These are phyloP conservation scores for Hormaphis cornu DNA, from an alignment of 1,140 invertebrate genomes.

Conservation along the genomic window DNA sequence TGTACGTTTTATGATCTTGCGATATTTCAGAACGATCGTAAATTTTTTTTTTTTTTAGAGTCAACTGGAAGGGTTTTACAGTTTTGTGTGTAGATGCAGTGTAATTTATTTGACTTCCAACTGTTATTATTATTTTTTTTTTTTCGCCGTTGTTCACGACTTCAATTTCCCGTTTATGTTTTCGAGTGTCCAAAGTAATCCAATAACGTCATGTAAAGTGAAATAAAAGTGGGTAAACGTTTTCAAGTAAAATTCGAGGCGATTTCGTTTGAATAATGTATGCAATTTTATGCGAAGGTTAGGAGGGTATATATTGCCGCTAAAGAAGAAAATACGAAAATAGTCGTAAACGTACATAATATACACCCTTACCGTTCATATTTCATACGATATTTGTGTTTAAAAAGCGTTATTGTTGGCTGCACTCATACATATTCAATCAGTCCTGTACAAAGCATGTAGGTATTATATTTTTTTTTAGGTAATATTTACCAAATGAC, in stretches of 20 bases:
- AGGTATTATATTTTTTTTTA: not conserved
- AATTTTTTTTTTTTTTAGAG: not conserved
- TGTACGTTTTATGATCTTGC: not conserved
- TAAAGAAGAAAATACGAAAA: conserved; percentile 7
- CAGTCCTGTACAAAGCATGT: not conserved
- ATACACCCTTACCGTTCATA: conserved; percentile 2
- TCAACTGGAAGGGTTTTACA: not conserved
- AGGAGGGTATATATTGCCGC: conserved; percentile 22
- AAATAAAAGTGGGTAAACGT: conserved; percentile 26
- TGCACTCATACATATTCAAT: conserved; percentile 16
- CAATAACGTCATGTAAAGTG: conserved; percentile 28
- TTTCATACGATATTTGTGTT: conserved; percentile 26
- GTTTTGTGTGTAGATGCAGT: not conserved
- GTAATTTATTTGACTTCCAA: conserved; percentile 6
- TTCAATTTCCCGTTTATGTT: conserved; percentile 29
- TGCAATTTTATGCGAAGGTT: conserved; percentile 27
- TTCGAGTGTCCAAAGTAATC: conserved; percentile 21
- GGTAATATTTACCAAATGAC: conserved; percentile 19
- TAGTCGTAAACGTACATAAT: not conserved
- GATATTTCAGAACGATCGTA: not conserved
- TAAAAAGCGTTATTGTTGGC: conserved; percentile 18
- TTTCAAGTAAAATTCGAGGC: conserved; percentile 22
- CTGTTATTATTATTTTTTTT: not conserved
- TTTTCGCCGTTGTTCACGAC: not conserved
- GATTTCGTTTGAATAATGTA: conserved; percentile 32